phyloP scores from a whole-genome alignment of 35 echinoderm and acorn worm species.

The Ophiothrix spiculata region DNA sequence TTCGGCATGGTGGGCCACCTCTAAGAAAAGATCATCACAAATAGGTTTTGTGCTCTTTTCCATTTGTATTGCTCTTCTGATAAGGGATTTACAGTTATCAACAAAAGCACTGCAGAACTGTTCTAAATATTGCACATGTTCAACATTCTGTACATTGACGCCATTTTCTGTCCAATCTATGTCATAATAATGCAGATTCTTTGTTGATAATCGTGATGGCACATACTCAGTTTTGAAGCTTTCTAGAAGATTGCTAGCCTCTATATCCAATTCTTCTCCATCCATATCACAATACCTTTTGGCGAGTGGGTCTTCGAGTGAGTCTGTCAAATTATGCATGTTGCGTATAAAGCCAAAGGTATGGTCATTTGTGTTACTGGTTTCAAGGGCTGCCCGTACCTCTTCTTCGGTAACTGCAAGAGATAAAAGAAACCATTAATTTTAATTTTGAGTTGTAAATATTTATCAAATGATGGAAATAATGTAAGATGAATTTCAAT shows the following conservation, averaged over 20 bases:
- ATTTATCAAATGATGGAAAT: neutral
- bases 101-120: conserved; percentile 56
- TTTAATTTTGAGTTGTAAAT: neutral
- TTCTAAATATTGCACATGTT: conserved; percentile 70
- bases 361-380: conserved; percentile 54
- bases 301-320: conserved; percentile 28
- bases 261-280: conserved; percentile 34
- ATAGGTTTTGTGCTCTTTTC: conserved; percentile 27
- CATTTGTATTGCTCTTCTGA: conserved; percentile 24
- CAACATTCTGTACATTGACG: conserved; percentile 21
- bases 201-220: conserved; percentile 31
- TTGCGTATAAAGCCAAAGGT: conserved; percentile 75
- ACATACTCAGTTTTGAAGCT: conserved; percentile 68
- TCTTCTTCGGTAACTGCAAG: conserved; percentile 92
- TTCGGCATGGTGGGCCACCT: conserved; percentile 76
- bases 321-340: conserved; percentile 60
- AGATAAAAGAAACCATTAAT: neutral
- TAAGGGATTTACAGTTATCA: conserved; percentile 54
- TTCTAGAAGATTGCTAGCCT: conserved; percentile 52
- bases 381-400: conserved; percentile 56
- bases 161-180: conserved; percentile 70
- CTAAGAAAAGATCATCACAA: conserved; percentile 42
- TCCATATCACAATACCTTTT: conserved; percentile 60
- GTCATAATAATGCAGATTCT: conserved; percentile 61
- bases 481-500: too few species aligned